phyloP scores from a whole-genome alignment of 2,113 vertebrate genomes.

The Lophochroa leadbeateri region DNA sequence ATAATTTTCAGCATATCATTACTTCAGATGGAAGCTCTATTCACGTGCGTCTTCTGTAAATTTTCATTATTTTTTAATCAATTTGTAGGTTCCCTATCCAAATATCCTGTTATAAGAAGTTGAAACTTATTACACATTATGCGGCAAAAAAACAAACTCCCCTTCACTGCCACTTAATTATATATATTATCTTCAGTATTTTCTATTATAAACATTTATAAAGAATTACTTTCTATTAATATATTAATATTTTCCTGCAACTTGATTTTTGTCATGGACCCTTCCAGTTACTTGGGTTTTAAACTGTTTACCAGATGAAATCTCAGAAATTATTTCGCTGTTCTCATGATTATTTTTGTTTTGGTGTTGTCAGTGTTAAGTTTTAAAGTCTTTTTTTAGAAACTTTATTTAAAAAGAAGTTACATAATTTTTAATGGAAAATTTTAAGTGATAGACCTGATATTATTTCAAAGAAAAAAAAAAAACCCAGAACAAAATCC shows the following conservation, averaged over 20 bases:
- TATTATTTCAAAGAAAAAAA: neutral
- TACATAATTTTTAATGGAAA: neutral
- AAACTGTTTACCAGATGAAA: neutral
- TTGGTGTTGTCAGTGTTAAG: neutral
- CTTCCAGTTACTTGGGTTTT: accelerated
- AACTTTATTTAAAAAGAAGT: neutral
- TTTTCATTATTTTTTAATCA: neutral
- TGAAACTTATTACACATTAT: neutral
- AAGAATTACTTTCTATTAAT: neutral
- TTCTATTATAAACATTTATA: neutral
- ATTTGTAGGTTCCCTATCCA: neutral
- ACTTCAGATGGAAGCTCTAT: neutral
- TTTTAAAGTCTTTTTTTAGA: neutral
- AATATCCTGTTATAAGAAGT: neutral
- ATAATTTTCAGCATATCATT: neutral
- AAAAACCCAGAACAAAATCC: neutral
- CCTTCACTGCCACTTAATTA: neutral
- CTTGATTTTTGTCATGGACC: neutral
- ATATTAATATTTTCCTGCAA: neutral
- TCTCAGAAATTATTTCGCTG: neutral
- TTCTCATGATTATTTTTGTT: neutral
- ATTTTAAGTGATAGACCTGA: neutral
- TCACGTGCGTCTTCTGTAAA: neutral
- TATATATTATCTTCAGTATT: neutral
- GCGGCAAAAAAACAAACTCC: accelerated